Conservation (phyloP, 2,797 vertebrate species). For the Cirrhinus mrigala region DNA sequence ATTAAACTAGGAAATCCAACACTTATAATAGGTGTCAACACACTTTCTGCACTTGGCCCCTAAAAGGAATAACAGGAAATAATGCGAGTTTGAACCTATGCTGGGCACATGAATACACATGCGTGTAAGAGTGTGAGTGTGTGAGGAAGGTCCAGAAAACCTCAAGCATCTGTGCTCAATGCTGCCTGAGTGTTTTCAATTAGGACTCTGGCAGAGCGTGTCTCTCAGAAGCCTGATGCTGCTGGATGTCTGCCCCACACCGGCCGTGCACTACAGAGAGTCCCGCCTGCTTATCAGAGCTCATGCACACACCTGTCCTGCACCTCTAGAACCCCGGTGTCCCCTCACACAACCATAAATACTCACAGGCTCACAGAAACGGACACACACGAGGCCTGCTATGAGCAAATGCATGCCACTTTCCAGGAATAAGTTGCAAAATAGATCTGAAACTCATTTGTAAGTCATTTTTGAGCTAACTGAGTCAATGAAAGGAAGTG, state of each 20-base stretch:
- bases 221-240: constrained; percentile 50
- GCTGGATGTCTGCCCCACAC: constrained; percentile 49
- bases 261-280: background rate
- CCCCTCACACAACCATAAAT: constrained; percentile 5
- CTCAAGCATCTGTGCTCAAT: constrained; percentile 52
- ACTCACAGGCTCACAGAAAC: background rate
- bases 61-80: constrained; percentile 18
- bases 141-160: constrained; percentile 39
- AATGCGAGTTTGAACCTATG: constrained; percentile 25
- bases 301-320: constrained; percentile 16
- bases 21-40: background rate
- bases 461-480: background rate
- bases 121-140: constrained; percentile 22
- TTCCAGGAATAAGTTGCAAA: background rate
- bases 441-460: background rate
- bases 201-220: constrained; percentile 43
- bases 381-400: background rate
- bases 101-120: constrained; percentile 16
- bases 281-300: background rate
- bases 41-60: background rate
- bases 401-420: background rate
- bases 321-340: background rate
- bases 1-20: constrained; percentile 2
- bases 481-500: background rate
- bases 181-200: constrained; percentile 56